phyloP scores from a whole-genome alignment of 2,797 vertebrate genomes.

The Diplodus puntazzo region DNA sequence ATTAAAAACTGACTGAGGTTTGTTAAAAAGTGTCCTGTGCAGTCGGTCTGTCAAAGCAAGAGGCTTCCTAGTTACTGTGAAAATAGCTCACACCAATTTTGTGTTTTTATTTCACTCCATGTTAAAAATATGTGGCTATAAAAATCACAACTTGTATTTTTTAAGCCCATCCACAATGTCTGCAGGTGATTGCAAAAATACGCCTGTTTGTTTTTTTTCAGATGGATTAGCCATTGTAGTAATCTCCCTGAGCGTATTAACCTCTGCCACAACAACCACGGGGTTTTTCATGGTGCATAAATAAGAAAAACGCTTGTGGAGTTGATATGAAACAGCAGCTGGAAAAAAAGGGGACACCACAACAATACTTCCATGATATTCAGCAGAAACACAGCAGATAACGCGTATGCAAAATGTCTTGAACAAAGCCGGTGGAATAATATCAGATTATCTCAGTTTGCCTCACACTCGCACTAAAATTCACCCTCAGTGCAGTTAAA shows the following conservation, averaged over 20 bases:
- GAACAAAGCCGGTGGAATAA: slow-evolving; percentile 3
- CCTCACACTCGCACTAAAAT: slow-evolving; percentile 8
- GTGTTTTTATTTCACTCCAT: not conserved
- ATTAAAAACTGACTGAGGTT: not conserved
- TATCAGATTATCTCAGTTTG: slow-evolving; percentile 20
- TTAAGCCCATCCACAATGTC: not conserved
- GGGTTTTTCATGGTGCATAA: not conserved
- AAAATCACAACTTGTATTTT: not conserved
- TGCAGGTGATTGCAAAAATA: not conserved
- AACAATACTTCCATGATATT: slow-evolving; percentile 3
- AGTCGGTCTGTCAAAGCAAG: not conserved
- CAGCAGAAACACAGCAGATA: slow-evolving; percentile 1
- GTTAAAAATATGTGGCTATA: not conserved
- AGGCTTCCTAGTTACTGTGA: not conserved
- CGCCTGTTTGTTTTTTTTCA: not conserved
- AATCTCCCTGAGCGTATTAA: slow-evolving; percentile 1
- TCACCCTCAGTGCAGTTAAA: slow-evolving; percentile 32
- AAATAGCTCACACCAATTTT: not conserved
- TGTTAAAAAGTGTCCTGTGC: not conserved
- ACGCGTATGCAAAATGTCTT: slow-evolving; percentile 8
- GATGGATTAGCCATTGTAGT: not conserved
- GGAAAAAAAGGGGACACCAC: not conserved
- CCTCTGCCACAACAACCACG: not conserved
- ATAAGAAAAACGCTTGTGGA: slow-evolving; percentile 5
- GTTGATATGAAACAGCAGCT: not conserved